Conservation (phyloP, 2,113 vertebrate genomes). For the Sinocyclocheilus maitianheensis region DNA sequence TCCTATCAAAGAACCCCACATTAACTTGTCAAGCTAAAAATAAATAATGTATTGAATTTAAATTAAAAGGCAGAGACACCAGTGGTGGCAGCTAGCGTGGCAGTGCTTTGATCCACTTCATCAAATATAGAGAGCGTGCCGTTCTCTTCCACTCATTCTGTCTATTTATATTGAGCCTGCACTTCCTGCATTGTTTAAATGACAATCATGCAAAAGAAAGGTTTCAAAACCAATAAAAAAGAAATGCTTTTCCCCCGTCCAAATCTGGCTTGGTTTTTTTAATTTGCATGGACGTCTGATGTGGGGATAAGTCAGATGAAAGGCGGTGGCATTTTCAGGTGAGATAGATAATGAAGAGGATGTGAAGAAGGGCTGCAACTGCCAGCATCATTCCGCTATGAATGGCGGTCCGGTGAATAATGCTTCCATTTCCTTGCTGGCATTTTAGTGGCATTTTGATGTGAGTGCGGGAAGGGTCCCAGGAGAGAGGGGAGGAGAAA, state of each 20-base stretch:
- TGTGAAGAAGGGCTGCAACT: slow-evolving; percentile 56
- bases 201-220: slow-evolving; percentile 43
- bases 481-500: slow-evolving; percentile 64
- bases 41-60: slow-evolving; percentile 54
- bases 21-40: slow-evolving; percentile 57
- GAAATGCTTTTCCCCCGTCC: slow-evolving; percentile 12
- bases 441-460: slow-evolving; percentile 81
- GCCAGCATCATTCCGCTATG: slow-evolving; percentile 52
- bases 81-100: slow-evolving; percentile 36
- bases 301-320: slow-evolving; percentile 54
- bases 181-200: slow-evolving; percentile 52
- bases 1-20: slow-evolving; percentile 51
- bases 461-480: slow-evolving; percentile 64
- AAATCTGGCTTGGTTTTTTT: slow-evolving; percentile 19
- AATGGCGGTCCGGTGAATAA: slow-evolving; percentile 61
- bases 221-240: slow-evolving; percentile 25
- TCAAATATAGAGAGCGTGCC: slow-evolving; percentile 51
- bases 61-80: slow-evolving; percentile 39
- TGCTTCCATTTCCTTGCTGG: slow-evolving; percentile 72
- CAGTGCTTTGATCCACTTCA: slow-evolving; percentile 56
- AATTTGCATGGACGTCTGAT: slow-evolving; percentile 51
- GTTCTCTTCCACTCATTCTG: slow-evolving; percentile 22
- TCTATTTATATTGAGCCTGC: slow-evolving; percentile 43
- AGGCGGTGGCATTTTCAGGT: slow-evolving; percentile 64
- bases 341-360: slow-evolving; percentile 74